Evolutionary conservation across 2,113 vertebrate species (phyloP), one percentile per base, ranked within the genome.

Genomic region (Eclectus roratus): DNA sequence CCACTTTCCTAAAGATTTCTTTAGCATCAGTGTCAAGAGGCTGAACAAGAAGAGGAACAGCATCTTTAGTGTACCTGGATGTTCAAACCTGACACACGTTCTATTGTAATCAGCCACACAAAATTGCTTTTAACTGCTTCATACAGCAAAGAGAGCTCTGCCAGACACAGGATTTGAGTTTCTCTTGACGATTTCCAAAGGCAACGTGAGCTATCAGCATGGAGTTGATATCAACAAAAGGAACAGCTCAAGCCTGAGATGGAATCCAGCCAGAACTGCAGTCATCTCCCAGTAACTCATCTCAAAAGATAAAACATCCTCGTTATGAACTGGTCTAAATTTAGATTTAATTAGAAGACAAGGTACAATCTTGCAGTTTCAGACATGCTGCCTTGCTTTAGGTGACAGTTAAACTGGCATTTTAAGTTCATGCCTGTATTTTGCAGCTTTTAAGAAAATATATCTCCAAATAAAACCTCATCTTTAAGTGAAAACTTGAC

Each of bases 231-330:
- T 43, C 88, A 91, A 76, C 61, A 81, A 96, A 96, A 96, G 88
- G 72, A 96, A 93, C 83, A 93, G 79, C 77, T 96, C 92, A 52
- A 61, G 72, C 50, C 37, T 78, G 85, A 93, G 61, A 86, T 80
- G 80, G 92, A 95, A 93, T 72, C 72, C 73, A 86, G 85, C 69
- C 93, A 96, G 82, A 89, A 85, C 4, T 93, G 80, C 92, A 96
- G 93, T 84, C 90, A 95, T 86, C 72, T 94, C 76, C 85, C 88
- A 92, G 7, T 68, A 96, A 93, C 41, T 86, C 82, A 71, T 90
- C 72, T 91, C 88, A 86, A 93, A 93, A 93, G 88, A 95, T 85
- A 85, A 89, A 93, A 91, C 53, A 91, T 29, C 27, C 74, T 52
- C 13, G 5, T 88, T 91, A 89, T 23, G 1, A 95, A 88, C 37